Evolutionary conservation across 1,140 invertebrate species (phyloP), one percentile per base, ranked within the genome.

Genomic region (Papilio glaucus): DNA sequence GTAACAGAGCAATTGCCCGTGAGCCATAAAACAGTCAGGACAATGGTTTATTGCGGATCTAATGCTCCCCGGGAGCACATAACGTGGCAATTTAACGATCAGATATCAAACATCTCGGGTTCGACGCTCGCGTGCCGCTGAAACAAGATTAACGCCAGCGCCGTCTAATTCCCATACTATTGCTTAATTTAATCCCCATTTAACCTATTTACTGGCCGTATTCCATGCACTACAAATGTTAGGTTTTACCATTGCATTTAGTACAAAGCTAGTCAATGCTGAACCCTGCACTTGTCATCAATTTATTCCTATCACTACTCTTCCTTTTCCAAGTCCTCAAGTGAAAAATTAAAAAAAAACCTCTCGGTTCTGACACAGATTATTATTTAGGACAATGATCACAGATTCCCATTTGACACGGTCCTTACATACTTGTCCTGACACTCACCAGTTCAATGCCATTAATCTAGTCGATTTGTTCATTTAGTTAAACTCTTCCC

Each of bases 101-200:
- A 57, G 49, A 57, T 57, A 57, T 57, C 49, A 57, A 57, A 57
- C 49, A 21, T 57, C 49, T 57, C 49, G 49, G 49, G 49, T 57
- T 57, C 49, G 49, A 57, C 21, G 49, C 49, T 57, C 49, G 49
- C 49, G 8, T 57, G 21, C 49, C 49, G 49, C 49, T 57, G 49
- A 57, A 57, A 57, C 49, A 57, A 57, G 49, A 57, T 57, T 57
- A 57, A 57, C 49, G 49, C 49, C 21, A 57, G 49, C 49, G 49
- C 49, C 49, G 9, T 21, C 49, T 57, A 57, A 57, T 57, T 21
- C 49, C 49, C 21, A 57, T 24, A 26, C 49, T 57, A 57, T 57
- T 57, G 49, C 49, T 57, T 57, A 57, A 57, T 24, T 57, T 57
- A 57, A 57, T 26, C 49, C 49, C 1, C 49, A 15, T 24, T 57